Percentiles rank a stretch among this genome's conserved stretches.
These are phyloP conservation scores for Harpagifer antarcticus DNA, from an alignment of 2,797 vertebrate genomes.

Conservation along the genomic window DNA sequence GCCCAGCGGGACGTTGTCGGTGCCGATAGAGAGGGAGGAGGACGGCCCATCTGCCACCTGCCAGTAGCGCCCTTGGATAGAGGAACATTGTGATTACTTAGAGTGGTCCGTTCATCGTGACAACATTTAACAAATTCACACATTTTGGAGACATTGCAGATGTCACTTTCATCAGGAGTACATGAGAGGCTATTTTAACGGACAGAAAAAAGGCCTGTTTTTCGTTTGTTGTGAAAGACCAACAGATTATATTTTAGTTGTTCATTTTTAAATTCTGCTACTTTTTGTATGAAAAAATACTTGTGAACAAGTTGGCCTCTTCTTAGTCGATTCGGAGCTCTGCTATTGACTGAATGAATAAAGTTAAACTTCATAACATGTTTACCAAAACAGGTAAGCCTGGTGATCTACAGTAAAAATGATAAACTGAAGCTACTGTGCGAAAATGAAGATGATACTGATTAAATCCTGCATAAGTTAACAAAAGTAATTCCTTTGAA, in stretches of 20 bases:
- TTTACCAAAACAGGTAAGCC: not conserved
- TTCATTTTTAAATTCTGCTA: not conserved
- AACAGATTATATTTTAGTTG: not conserved
- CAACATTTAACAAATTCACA: not conserved
- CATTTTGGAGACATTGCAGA: slow-evolving; percentile 5
- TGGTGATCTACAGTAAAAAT: not conserved
- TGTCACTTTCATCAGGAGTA: not conserved
- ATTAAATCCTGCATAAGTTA: no score
- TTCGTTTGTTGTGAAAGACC: not conserved
- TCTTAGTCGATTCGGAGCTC: not conserved
- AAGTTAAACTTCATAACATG: not conserved
- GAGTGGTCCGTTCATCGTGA: not conserved
- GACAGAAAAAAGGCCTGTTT: not conserved
- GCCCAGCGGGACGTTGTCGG: slow-evolving; percentile 86
- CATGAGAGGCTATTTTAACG: not conserved
- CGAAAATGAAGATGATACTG: no score
- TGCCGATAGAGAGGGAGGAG: slow-evolving; percentile 88
- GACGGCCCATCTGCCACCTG: slow-evolving; percentile 92
- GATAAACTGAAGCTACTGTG: not conserved
- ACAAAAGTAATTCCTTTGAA: not conserved
- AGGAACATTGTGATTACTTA: slow-evolving; percentile 11
- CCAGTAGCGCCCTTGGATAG: slow-evolving; percentile 90
- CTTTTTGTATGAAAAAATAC: not conserved
- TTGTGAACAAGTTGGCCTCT: not conserved
- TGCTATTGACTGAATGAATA: not conserved